Evolutionary conservation across 2,888 invertebrate genomes (phyloP), one percentile per base, ranked within the genome.

Genomic region (Lepidochitona cinerea): DNA sequence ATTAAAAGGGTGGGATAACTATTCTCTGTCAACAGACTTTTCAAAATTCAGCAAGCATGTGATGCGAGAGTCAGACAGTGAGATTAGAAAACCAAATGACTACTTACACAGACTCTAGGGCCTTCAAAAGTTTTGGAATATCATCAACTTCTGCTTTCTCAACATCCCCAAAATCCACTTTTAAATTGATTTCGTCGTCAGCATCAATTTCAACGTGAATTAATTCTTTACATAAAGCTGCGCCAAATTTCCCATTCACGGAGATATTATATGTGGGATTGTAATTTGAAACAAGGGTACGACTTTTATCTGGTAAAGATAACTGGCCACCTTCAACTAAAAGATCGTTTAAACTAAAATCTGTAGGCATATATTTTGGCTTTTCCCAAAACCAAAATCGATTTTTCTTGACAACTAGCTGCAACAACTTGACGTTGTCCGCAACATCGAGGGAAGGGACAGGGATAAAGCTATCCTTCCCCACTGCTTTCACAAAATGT

Each of bases 201-300:
- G 77, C 77, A 6, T 79, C 78, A 18, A 83, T 53, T 37, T 82
- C 80, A 33, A 81, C 76, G 73, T 82, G 81, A 23, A 84, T 37
- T 14, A 82, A 72, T 68, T 82, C 83, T 52, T 82, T 78, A 41
- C 73, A 26, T 5, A 84, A 64, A 18, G 80, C 79, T 1, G 80
- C 79, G 23, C 84, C 83, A 77, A 84, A 79, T 64, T 84, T 83
- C 33, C 84, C 84, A 53, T 81, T 82, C 52, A 84, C 64, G 0
- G 82, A 81, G 12, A 84, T 49, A 26, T 81, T 76, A 14, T 81
- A 78, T 35, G 75, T 77, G 23, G 77, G 71, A 65, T 78, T 75
- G 64, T 77, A 81, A n/a, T 76, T 72, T 1, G 74, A 37, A 12
- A 79, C 74, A 6, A 75, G 64, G 5, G 41, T 53, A 23, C 35